Conservation (phyloP, 2,797 vertebrate genomes). For the Iguana delicatissima region DNA sequence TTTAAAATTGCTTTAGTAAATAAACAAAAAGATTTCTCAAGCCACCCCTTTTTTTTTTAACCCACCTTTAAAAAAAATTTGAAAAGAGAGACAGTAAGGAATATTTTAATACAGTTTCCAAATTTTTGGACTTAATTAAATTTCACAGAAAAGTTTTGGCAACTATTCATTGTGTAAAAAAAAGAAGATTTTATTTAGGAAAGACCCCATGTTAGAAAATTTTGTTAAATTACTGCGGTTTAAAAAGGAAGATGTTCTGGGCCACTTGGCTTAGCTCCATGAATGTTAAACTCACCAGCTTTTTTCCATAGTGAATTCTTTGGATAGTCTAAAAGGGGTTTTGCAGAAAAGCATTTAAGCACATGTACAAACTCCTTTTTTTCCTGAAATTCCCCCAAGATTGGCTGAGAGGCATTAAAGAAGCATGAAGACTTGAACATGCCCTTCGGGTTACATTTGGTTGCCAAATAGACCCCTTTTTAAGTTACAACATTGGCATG, state of each 20-base stretch:
- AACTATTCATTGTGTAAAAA: neutral
- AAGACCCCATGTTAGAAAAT: neutral
- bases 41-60: neutral
- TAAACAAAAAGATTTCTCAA: neutral
- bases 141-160: neutral
- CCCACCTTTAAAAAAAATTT: neutral
- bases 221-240: constrained; percentile 5
- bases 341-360: neutral
- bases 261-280: constrained; percentile 11
- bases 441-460: constrained; percentile 46
- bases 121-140: neutral
- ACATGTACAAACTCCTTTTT: constrained; percentile 11
- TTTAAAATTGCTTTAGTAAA: constrained; percentile 15
- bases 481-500: constrained; percentile 3
- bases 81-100: neutral
- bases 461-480: constrained; percentile 57
- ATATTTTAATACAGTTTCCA: neutral
- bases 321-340: constrained; percentile 11
- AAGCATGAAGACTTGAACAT: constrained; percentile 44
- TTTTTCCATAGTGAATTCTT: constrained; percentile 10
- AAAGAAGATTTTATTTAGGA: neutral
- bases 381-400: constrained; percentile 27
- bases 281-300: constrained; percentile 23
- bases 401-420: constrained; percentile 26
- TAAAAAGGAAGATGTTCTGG: neutral